These are phyloP conservation scores for Aphodius granarius DNA, from an alignment of 2,888 invertebrate genomes.

Conservation along the genomic window DNA sequence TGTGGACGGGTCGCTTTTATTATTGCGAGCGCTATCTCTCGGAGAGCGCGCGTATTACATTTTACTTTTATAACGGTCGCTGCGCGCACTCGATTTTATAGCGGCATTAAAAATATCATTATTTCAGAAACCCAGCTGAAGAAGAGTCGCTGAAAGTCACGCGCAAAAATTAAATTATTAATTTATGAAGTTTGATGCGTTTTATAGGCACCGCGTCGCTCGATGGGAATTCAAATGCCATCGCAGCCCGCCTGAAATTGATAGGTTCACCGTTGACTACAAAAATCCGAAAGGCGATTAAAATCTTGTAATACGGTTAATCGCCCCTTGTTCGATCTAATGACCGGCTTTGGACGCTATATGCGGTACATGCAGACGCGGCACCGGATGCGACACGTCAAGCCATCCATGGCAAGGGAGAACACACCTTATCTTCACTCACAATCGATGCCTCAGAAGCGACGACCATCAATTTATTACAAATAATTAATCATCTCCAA, in stretches of 20 bases:
- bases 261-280: not conserved
- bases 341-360: not conserved
- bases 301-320: not conserved
- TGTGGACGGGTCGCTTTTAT: conserved; percentile 42
- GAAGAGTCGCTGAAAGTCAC: not conserved
- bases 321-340: not conserved
- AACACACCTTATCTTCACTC: not conserved
- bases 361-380: not conserved
- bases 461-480: not conserved
- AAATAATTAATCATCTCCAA: not conserved
- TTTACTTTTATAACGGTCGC: conserved; percentile 26
- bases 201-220: not conserved
- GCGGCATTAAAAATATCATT: conserved; percentile 28
- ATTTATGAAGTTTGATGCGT: not conserved
- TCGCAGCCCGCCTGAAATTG: not conserved
- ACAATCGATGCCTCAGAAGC: not conserved
- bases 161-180: not conserved
- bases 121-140: conserved; percentile 7
- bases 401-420: not conserved
- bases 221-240: not conserved
- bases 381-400: not conserved
- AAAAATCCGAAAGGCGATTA: not conserved
- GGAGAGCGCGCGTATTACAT: conserved; percentile 17
- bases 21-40: conserved; percentile 25
- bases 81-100: conserved; percentile 24